Base-by-base conservation (phyloP, 2,113 vertebrate species). In the Salvelinus alpinus region DNA sequence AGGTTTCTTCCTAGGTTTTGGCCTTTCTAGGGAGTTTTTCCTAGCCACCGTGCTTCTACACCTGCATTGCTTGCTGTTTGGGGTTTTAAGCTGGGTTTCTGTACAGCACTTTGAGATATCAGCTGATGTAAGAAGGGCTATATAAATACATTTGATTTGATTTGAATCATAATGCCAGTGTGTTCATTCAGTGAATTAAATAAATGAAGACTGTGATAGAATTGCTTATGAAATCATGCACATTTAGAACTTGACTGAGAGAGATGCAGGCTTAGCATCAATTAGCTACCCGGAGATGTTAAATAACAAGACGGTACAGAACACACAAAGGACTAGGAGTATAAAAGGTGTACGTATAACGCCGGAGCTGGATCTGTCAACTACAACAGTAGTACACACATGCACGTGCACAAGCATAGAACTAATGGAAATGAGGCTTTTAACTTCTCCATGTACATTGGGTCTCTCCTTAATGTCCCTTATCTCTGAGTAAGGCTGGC, bases 401-500 rank as follows among this genome's bases (percentile, higher is more conserved):
- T 29, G 20, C 27, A 65, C 51, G 8, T 66, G 71, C 71, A 66
- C 66, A 25, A 48, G 70, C 51, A 54, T 18, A 76, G 38, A 79
- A 22, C 54, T 47, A 51, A 74, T 72, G 74, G 34, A 70, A 77
- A 76, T 74, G 8, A 62, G 67, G 38, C 62, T 73, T 78, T 80
- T 76, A 70, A 60, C 67, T 64, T 38, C 20, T 24, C 47, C 66
- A 69, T 67, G 70, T 83, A 68, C 60, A 24, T 60, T 34, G 9
- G 38, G 34, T 22, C 72, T 74, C 67, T 76, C 60, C 38, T 78
- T 67, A 67, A 69, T 34, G 66, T 77, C 57, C 67, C 59, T 72
- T 77, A 77, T 82, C 64, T 60, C 12, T 54, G 51, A 64, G 67
- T 54, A 69, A 51, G 75, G 76, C 69, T 68, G 75, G 62, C 75